Evolutionary conservation across 2,888 invertebrate species (phyloP).

Genomic region (Ctenicera cuprea): DNA sequence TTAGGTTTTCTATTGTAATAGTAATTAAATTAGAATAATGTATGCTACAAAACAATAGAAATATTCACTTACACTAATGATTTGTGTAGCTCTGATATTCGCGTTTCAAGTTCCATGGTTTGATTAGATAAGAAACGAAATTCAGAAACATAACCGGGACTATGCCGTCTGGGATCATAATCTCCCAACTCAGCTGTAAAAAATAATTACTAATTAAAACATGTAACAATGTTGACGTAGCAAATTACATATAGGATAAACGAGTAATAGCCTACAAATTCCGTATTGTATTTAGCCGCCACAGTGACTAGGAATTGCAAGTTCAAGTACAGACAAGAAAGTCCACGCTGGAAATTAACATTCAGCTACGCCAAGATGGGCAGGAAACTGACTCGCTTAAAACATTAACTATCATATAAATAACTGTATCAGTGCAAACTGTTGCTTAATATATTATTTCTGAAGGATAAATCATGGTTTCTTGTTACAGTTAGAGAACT

Average conservation of each 20-base stretch:
- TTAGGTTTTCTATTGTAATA: no score
- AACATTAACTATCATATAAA: constrained; percentile 52
- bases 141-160: constrained; percentile 94
- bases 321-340: constrained; percentile 15
- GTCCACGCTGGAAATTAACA: constrained; percentile 17
- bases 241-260: neutral
- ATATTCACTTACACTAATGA: constrained; percentile 83
- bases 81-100: constrained; percentile 92
- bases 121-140: constrained; percentile 95
- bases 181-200: constrained; percentile 94
- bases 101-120: constrained; percentile 90
- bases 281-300: neutral
- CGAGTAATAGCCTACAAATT: neutral
- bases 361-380: constrained; percentile 14
- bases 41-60: no score
- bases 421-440: constrained; percentile 54
- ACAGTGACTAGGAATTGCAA: constrained; percentile 11
- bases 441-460: constrained; percentile 49
- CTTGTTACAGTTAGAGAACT: constrained; percentile 43
- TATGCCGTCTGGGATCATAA: constrained; percentile 91
- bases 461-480: constrained; percentile 46
- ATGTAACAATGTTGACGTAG: constrained; percentile 40
- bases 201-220: constrained; percentile 5
- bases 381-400: constrained; percentile 23
- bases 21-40: no score